Evolutionary conservation across 2,888 invertebrate genomes (phyloP).

Genomic region (Empis livida): DNA sequence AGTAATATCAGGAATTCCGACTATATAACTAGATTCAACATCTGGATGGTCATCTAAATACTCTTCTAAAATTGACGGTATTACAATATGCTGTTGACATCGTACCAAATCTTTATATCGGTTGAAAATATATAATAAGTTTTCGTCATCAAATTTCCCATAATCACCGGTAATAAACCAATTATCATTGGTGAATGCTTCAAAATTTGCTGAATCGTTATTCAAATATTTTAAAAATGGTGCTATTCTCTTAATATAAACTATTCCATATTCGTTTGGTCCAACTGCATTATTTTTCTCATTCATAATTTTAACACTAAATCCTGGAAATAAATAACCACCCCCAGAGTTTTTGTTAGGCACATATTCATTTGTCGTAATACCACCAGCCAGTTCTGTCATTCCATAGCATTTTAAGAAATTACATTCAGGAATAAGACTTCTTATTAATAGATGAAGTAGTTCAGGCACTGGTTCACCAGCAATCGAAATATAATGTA

Average conservation of each 20-base stretch:
- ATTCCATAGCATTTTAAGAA: conserved; percentile 6
- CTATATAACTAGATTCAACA: not conserved
- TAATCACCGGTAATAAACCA: conserved; percentile 3
- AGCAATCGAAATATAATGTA: not conserved
- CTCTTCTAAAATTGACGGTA: not conserved
- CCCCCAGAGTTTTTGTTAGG: not conserved
- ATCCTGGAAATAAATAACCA: not conserved
- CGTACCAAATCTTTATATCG: not conserved
- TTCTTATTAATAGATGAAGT: not conserved
- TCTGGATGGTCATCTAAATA: not conserved
- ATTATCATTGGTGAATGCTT: not conserved
- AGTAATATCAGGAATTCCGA: conserved; percentile 3
- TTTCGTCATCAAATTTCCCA: conserved; percentile 3
- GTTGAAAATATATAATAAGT: not conserved
- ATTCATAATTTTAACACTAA: conserved; percentile 2
- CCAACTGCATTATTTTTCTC: conserved; percentile 2
- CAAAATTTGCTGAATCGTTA: not conserved
- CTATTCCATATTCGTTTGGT: conserved; percentile 4
- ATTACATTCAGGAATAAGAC: not conserved
- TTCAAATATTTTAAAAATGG: conserved; percentile 4
- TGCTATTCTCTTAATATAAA: conserved; percentile 1
- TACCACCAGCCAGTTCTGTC: conserved; percentile 6
- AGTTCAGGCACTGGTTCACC: not conserved
- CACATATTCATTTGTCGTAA: not conserved
- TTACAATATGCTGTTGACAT: not conserved